Percentiles rank a stretch among this genome's conserved stretches.
These are phyloP conservation scores for Diorhabda carinulata DNA, from an alignment of 1,140 invertebrate genomes.

Conservation along the genomic window DNA sequence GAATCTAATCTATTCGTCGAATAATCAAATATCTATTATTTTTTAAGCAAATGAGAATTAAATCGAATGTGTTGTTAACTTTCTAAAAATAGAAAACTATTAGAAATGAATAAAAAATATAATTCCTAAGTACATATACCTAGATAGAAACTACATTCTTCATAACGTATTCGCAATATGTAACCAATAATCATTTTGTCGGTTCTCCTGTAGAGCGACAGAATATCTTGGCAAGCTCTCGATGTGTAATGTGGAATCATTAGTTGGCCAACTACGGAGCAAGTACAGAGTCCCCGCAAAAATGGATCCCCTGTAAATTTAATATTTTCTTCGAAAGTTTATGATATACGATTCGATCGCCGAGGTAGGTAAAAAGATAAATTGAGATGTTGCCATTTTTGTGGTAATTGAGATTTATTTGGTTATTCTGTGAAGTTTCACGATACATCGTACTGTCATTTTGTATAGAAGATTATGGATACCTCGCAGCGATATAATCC, in stretches of 20 bases:
- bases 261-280: not conserved
- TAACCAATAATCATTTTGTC: slow-evolving; percentile 20
- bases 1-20: no score
- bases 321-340: slow-evolving; percentile 16
- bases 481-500: not conserved
- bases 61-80: no score
- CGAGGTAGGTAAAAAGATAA: slow-evolving; percentile 15
- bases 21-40: no score
- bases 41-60: no score
- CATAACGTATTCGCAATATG: slow-evolving; percentile 7
- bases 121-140: no score
- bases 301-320: slow-evolving; percentile 16
- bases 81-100: no score
- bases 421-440: not conserved
- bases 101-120: no score
- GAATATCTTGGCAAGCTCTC: not conserved
- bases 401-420: slow-evolving; percentile 15
- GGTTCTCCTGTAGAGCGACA: slow-evolving; percentile 9
- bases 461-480: not conserved
- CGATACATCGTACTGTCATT: slow-evolving; percentile 1
- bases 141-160: slow-evolving; percentile 1
- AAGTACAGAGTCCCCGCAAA: slow-evolving; percentile 5
- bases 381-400: slow-evolving; percentile 16
- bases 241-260: not conserved
- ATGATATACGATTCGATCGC: slow-evolving; percentile 15